These are phyloP conservation scores for Leucozona laternaria DNA, from an alignment of 2,888 invertebrate species.

Conservation along the genomic window DNA sequence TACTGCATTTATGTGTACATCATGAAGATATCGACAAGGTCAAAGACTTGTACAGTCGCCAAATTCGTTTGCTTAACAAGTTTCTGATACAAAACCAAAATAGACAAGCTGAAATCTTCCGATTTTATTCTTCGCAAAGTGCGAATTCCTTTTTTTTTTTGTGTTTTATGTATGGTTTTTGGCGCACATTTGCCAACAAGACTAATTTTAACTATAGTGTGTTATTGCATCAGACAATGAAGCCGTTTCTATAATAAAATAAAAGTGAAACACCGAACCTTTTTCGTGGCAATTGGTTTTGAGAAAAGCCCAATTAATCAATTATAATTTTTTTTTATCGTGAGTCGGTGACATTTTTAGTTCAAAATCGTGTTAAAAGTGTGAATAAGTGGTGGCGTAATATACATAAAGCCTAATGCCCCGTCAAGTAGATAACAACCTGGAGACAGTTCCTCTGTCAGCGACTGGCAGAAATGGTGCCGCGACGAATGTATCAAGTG, in stretches of 20 bases:
- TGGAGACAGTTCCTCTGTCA: slow-evolving; percentile 63
- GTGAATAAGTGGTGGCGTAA: background rate
- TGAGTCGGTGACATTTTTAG: slow-evolving; percentile 16
- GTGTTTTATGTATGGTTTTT: slow-evolving; percentile 34
- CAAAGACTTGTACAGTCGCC: background rate
- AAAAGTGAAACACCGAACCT: background rate
- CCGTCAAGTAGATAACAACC: slow-evolving; percentile 44
- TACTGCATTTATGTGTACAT: background rate
- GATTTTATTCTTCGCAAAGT: background rate
- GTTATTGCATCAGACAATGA: slow-evolving; percentile 59
- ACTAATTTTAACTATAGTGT: slow-evolving; percentile 23
- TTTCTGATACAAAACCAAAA: slow-evolving; percentile 7
- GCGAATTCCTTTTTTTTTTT: slow-evolving; percentile 12
- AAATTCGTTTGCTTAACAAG: slow-evolving; percentile 13
- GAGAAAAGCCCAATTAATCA: slow-evolving; percentile 4
- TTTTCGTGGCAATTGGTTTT: background rate
- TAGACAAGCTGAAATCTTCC: background rate
- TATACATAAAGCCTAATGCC: slow-evolving; percentile 32
- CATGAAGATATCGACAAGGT: slow-evolving; percentile 15
- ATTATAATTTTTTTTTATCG: background rate
- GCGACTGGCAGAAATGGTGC: slow-evolving; percentile 42
- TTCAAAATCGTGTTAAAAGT: slow-evolving; percentile 21
- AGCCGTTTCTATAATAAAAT: slow-evolving; percentile 2
- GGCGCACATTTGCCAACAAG: slow-evolving; percentile 54
- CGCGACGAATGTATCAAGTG: slow-evolving; percentile 9